phyloP scores from a whole-genome alignment of 1,140 invertebrate genomes.

The Drepana arcuata region DNA sequence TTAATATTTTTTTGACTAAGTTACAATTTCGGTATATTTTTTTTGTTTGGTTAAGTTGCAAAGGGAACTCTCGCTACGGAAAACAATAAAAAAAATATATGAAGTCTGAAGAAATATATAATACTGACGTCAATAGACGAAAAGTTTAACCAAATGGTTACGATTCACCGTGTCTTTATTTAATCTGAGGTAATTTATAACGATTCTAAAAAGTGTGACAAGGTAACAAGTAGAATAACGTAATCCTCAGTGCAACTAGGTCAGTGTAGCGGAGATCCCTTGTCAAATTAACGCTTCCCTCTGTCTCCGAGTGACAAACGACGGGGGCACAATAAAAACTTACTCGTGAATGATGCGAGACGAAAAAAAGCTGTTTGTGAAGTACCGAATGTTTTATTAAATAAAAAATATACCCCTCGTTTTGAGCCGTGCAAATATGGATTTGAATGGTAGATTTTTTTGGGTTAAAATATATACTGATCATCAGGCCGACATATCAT shows the following conservation, averaged over 20 bases:
- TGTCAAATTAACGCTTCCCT: constrained; percentile 58
- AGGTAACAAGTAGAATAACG: constrained; percentile 23
- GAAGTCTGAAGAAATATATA: too few relatives aligned
- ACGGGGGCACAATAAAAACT: constrained; percentile 48
- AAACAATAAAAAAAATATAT: too few relatives aligned
- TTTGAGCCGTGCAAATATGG: too few relatives aligned
- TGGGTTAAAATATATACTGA: not conserved
- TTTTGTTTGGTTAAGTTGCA: too few relatives aligned
- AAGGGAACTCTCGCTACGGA: too few relatives aligned
- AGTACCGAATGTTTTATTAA: not conserved
- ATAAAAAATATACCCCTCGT: not conserved
- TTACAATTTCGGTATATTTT: too few relatives aligned
- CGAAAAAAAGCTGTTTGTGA: constrained; percentile 17
- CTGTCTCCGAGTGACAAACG: constrained; percentile 49
- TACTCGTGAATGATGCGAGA: constrained; percentile 21
- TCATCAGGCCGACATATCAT: not conserved
- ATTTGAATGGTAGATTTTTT: not conserved
- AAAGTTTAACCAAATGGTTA: too few relatives aligned
- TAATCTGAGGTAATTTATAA: constrained; percentile 16
- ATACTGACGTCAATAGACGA: not conserved
- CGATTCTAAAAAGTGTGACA: constrained; percentile 23
- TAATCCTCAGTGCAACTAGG: constrained; percentile 35
- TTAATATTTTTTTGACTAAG: too few relatives aligned
- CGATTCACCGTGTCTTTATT: too few relatives aligned
- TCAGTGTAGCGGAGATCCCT: constrained; percentile 41